Conservation (phyloP, 2,888 invertebrate species). For the Euproctis similis region DNA sequence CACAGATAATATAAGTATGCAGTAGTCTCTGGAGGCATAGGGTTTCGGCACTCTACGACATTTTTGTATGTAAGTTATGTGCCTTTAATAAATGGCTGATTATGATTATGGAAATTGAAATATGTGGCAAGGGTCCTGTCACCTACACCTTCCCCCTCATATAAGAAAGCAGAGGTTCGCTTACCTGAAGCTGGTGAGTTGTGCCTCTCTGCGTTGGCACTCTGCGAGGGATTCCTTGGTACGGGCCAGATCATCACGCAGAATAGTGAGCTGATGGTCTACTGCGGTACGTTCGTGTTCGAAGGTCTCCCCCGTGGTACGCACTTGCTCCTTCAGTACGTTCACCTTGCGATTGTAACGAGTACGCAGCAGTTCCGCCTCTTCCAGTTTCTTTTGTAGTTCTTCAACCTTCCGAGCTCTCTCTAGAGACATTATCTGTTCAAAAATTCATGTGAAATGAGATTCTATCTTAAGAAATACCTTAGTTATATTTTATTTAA, state of each 20-base stretch:
- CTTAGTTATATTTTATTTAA: no score
- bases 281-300: constrained; percentile 81
- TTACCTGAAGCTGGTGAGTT: constrained; percentile 83
- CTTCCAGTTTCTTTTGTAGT: constrained; percentile 85
- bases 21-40: no score
- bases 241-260: constrained; percentile 85
- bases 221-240: constrained; percentile 85
- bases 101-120: no score
- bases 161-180: no score
- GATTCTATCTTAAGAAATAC: no score
- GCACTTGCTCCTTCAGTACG: constrained; percentile 83
- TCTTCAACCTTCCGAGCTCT: constrained; percentile 89
- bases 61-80: no score
- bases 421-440: constrained; percentile 87
- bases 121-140: no score
- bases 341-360: constrained; percentile 83
- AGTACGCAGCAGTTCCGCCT: constrained; percentile 85
- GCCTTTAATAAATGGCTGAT: no score
- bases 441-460: no score
- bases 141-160: no score
- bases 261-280: constrained; percentile 81
- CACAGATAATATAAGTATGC: no score
- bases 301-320: constrained; percentile 79
- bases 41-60: no score
- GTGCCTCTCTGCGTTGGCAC: constrained; percentile 84